These are phyloP conservation scores for Drosophila kanapiae DNA, from an alignment of 1,140 invertebrate species.

Conservation along the genomic window DNA sequence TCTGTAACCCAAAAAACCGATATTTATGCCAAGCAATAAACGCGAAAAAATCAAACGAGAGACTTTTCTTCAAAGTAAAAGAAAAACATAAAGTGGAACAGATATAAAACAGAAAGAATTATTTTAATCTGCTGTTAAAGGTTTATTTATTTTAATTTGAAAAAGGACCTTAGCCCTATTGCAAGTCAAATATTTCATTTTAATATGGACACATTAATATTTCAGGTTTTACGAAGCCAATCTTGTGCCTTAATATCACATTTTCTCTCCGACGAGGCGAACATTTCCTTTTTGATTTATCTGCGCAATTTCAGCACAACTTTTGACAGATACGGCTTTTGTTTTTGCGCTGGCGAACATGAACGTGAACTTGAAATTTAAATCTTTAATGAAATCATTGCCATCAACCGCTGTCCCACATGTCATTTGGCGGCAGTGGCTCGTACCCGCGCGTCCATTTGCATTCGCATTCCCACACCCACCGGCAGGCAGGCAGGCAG, in stretches of 20 bases:
- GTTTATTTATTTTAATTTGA: neutral
- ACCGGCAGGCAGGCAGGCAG: too few relatives aligned
- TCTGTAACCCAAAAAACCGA: conserved; percentile 3
- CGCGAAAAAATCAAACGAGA: neutral
- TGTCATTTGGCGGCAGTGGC: conserved; percentile 34
- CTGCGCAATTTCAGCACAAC: conserved; percentile 28
- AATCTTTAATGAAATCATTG: conserved; percentile 81
- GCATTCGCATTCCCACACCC: conserved; percentile 37
- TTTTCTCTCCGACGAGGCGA: neutral
- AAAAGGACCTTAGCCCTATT: neutral
- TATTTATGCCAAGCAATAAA: conserved; percentile 59
- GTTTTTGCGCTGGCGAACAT: conserved; percentile 25
- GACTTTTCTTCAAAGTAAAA: neutral
- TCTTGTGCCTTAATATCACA: conserved; percentile 2
- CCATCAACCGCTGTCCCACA: conserved; percentile 44
- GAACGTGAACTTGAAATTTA: conserved; percentile 80
- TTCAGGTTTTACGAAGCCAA: neutral
- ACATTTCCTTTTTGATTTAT: conserved; percentile 25
- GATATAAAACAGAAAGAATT: too few relatives aligned
- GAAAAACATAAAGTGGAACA: neutral
- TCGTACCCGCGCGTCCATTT: conserved; percentile 31
- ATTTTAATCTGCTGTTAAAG: too few relatives aligned
- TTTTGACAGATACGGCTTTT: conserved; percentile 31
- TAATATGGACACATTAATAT: conserved; percentile 1
- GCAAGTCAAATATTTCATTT: conserved; percentile 2